These are phyloP conservation scores for Phalanger gymnotis DNA, from an alignment of 2,797 vertebrate species.

Conservation along the genomic window DNA sequence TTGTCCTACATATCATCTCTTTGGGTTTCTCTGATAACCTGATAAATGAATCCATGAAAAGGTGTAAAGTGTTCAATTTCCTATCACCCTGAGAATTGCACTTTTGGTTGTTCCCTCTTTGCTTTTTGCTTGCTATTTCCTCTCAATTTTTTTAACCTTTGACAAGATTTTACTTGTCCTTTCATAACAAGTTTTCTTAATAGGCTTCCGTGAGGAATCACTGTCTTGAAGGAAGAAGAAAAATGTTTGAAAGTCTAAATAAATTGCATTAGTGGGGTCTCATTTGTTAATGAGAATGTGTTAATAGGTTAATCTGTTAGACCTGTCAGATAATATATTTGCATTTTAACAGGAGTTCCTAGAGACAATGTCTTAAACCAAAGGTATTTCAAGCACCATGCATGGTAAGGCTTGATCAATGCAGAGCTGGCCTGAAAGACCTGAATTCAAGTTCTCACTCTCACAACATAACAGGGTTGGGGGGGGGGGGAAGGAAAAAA, in stretches of 20 bases:
- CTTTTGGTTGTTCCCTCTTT: not conserved
- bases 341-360: constrained; percentile 20
- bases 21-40: constrained; percentile 30
- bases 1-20: constrained; percentile 9
- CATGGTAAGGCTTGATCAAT: not conserved
- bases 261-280: not conserved
- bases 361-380: not conserved
- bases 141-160: not conserved
- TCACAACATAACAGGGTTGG: not conserved
- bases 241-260: not conserved
- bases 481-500: not conserved
- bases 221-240: not conserved
- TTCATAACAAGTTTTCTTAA: constrained; percentile 6
- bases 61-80: constrained; percentile 4
- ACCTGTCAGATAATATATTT: not conserved
- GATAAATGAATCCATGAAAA: constrained; percentile 30
- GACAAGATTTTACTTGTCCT: constrained; percentile 2
- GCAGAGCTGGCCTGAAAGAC: not conserved
- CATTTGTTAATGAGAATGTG: not conserved
- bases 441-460: not conserved
- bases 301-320: constrained; percentile 24
- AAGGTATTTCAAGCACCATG: not conserved
- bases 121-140: not conserved
- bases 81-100: not conserved
- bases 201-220: not conserved